Evolutionary conservation across 2,113 vertebrate species (phyloP).

Genomic region (Parotia lawesii): DNA sequence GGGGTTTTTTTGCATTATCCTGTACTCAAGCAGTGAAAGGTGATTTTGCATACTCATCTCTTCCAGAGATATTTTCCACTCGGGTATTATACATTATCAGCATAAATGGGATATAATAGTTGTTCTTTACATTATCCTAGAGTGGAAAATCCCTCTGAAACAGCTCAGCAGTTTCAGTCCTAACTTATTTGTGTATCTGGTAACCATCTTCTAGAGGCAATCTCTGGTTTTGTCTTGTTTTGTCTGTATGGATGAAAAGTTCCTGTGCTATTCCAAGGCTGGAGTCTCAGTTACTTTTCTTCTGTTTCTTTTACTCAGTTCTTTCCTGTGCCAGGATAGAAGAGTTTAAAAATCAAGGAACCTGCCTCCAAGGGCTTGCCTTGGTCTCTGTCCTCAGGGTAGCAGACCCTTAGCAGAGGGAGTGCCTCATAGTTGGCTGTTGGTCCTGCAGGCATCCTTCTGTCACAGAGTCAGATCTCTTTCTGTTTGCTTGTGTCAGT

Average conservation of each 20-base stretch:
- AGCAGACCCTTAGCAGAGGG: not conserved
- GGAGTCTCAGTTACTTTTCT: not conserved
- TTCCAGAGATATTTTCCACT: not conserved
- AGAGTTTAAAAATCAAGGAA: not conserved
- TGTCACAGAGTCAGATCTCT: not conserved
- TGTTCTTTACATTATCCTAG: not conserved
- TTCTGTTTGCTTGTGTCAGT: not conserved
- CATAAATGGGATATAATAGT: not conserved
- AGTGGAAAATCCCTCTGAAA: not conserved
- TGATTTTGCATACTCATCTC: not conserved
- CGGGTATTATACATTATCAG: not conserved
- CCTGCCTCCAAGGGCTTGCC: not conserved
- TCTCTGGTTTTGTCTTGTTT: not conserved
- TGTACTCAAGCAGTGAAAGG: not conserved
- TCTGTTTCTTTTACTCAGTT: not conserved
- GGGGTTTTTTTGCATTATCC: not conserved
- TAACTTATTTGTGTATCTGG: not conserved
- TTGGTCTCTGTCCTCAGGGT: not conserved
- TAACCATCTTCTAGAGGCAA: not conserved
- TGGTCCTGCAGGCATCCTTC: not conserved
- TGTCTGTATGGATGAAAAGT: not conserved
- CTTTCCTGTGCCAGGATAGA: not conserved
- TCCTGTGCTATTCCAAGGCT: not conserved
- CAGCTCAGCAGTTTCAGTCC: not conserved
- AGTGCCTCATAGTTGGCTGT: not conserved